phyloP scores from a whole-genome alignment of 2,113 vertebrate genomes.

The Sceloporus tristichus region DNA sequence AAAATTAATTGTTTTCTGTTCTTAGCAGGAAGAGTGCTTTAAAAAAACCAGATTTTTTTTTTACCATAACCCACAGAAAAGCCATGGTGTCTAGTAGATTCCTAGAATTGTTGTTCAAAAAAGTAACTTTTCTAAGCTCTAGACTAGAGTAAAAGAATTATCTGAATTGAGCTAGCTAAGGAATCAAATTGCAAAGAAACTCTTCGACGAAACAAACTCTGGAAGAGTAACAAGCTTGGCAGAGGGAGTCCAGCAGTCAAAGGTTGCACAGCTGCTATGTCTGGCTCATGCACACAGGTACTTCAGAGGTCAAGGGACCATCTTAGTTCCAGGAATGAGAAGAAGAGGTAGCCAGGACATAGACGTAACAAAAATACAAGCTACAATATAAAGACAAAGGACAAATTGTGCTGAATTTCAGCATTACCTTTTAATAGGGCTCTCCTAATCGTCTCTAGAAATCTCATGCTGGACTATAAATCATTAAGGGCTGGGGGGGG shows the following conservation, averaged over 20 bases:
- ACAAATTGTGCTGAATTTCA: conserved; percentile 69
- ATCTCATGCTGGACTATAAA: conserved; percentile 43
- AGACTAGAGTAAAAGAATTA: neutral
- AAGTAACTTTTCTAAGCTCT: neutral
- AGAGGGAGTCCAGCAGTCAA: accelerated
- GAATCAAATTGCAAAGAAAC: neutral
- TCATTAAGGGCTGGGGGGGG: conserved; percentile 47
- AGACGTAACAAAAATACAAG: conserved; percentile 63
- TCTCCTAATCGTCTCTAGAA: conserved; percentile 65
- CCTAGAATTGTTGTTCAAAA: neutral
- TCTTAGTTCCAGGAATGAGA: conserved; percentile 61
- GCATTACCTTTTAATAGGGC: conserved; percentile 61
- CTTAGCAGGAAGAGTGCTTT: neutral
- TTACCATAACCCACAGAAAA: too few relatives aligned
- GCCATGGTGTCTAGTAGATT: too few relatives aligned
- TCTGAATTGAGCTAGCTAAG: neutral
- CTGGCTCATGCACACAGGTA: conserved; percentile 47
- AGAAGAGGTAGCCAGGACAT: conserved; percentile 49
- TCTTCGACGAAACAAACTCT: too few relatives aligned
- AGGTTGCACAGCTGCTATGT: conserved; percentile 30
- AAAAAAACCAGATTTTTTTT: too few relatives aligned
- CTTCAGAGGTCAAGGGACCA: conserved; percentile 46
- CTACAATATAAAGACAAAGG: conserved; percentile 65
- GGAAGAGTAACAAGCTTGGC: accelerated
- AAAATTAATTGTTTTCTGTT: accelerated